Conservation (phyloP, 2,888 invertebrate genomes). For the Frankliniella fusca region DNA sequence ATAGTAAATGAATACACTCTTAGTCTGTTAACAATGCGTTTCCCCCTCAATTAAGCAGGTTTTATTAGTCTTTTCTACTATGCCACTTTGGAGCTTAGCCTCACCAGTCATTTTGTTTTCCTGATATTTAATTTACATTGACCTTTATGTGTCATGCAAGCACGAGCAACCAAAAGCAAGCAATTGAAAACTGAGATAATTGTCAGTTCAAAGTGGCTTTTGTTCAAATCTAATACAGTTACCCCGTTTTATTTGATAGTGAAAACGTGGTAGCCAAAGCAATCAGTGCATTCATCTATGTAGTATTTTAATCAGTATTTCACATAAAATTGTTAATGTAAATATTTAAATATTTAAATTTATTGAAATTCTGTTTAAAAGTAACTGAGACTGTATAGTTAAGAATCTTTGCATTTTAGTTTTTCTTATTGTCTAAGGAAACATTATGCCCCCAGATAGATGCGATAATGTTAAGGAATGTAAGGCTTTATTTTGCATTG, state of each 20-base stretch:
- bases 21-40: background rate
- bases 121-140: no score
- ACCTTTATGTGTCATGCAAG: no score
- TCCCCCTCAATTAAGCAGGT: background rate
- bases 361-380: background rate
- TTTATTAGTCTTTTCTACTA: background rate
- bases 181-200: no score
- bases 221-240: no score
- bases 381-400: slow-evolving; percentile 7
- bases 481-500: background rate
- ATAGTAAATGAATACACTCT: background rate
- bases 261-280: background rate
- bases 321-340: background rate
- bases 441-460: background rate
- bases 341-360: background rate
- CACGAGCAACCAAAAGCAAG: no score
- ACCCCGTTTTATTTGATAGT: no score
- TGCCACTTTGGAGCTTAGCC: no score
- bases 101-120: no score
- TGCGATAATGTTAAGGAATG: background rate
- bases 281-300: background rate
- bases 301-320: background rate
- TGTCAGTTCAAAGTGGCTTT: no score
- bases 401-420: background rate
- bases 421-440: background rate